Evolutionary conservation across 2,888 invertebrate genomes (phyloP).

Genomic region (Theristus sp.): DNA sequence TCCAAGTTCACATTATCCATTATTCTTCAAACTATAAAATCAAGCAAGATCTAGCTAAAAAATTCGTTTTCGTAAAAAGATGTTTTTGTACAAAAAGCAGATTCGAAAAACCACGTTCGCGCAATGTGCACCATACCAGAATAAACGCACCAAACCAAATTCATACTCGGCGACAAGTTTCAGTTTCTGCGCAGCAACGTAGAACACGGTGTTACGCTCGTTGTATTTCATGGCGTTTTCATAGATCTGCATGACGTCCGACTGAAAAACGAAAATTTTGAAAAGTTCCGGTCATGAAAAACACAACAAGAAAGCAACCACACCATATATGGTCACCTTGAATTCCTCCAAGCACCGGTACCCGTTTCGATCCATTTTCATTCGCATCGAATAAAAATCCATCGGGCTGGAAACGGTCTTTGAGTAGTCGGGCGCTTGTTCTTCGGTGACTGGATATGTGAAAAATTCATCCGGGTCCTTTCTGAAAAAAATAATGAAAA

Average conservation of each 20-base stretch:
- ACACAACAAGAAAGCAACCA: background rate
- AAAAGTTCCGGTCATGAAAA: too few relatives aligned
- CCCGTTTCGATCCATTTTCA: slow-evolving; percentile 71
- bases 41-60: too few relatives aligned
- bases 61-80: too few relatives aligned
- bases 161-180: slow-evolving; percentile 66
- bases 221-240: slow-evolving; percentile 94
- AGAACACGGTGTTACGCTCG: slow-evolving; percentile 83
- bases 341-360: slow-evolving; percentile 43
- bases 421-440: slow-evolving; percentile 68
- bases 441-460: slow-evolving; percentile 89
- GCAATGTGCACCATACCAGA: too few relatives aligned
- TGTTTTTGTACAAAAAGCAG: too few relatives aligned
- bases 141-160: slow-evolving; percentile 40
- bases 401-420: slow-evolving; percentile 71
- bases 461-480: slow-evolving; percentile 90
- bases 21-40: too few relatives aligned
- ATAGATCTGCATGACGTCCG: slow-evolving; percentile 84
- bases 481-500: slow-evolving; percentile 23
- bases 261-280: slow-evolving; percentile 37
- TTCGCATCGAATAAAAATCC: slow-evolving; percentile 89
- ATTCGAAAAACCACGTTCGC: too few relatives aligned
- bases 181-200: slow-evolving; percentile 46
- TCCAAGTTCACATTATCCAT: too few relatives aligned
- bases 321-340: too few relatives aligned